Evolutionary conservation across 1,140 invertebrate species (phyloP).

Genomic region (Hesperophylax magnus): DNA sequence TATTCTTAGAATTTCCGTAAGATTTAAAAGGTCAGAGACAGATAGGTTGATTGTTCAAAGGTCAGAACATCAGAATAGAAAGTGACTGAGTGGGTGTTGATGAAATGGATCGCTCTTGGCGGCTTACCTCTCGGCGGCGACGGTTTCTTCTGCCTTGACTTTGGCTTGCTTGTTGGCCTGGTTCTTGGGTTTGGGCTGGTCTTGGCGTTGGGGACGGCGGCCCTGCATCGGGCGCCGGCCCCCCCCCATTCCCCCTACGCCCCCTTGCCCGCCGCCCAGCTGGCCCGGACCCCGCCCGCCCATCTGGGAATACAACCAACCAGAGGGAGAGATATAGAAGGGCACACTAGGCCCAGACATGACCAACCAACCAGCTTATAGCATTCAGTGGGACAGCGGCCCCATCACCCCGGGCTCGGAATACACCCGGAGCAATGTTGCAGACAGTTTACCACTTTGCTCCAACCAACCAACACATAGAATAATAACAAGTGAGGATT

Average conservation of each 20-base stretch:
- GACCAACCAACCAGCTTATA: background rate
- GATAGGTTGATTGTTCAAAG: no score
- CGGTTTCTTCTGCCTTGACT: background rate
- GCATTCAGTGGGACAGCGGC: no score
- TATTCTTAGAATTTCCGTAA: no score
- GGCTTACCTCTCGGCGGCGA: constrained; percentile 35
- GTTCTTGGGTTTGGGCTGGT: constrained; percentile 8
- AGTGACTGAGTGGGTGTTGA: background rate
- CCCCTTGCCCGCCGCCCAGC: background rate
- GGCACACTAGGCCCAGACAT: background rate
- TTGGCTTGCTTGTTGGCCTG: constrained; percentile 21
- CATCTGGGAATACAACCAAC: constrained; percentile 41
- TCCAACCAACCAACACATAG: no score
- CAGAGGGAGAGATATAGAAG: background rate
- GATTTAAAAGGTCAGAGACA: no score
- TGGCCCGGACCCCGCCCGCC: constrained; percentile 26
- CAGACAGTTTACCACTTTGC: no score
- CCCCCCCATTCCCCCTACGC: background rate
- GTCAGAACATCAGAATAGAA: background rate
- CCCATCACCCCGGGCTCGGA: no score
- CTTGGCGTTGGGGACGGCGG: constrained; percentile 30
- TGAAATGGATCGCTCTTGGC: background rate
- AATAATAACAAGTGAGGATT: no score
- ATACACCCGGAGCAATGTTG: no score
- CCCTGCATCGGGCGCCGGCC: constrained; percentile 25